Evolutionary conservation across 2,797 vertebrate species (phyloP).

Genomic region (Eupleurogrammus muticus): DNA sequence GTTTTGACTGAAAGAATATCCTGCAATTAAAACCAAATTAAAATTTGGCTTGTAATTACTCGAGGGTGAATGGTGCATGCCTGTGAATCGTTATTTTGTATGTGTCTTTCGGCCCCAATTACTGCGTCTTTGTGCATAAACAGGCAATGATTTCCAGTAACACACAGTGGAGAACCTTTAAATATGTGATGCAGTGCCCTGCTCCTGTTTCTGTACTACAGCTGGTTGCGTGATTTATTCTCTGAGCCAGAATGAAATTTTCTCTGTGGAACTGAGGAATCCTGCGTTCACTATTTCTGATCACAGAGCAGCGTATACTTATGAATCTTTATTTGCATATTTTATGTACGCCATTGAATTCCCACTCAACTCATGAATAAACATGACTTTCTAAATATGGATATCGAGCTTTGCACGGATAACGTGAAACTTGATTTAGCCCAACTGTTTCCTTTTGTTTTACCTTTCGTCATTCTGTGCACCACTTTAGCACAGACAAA

Average conservation of each 20-base stretch:
- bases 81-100: neutral
- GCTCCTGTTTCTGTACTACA: slow-evolving; percentile 5
- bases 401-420: neutral
- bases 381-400: slow-evolving; percentile 2
- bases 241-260: slow-evolving; percentile 16
- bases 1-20: slow-evolving; percentile 15
- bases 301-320: neutral
- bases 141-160: neutral
- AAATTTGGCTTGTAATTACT: slow-evolving; percentile 13
- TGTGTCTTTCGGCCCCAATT: neutral
- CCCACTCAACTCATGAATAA: slow-evolving; percentile 23
- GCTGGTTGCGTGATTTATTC: neutral
- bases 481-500: too few relatives aligned
- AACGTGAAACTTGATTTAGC: neutral
- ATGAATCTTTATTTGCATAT: neutral
- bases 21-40: slow-evolving; percentile 31
- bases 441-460: neutral
- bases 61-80: slow-evolving; percentile 1
- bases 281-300: neutral
- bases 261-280: neutral
- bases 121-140: neutral
- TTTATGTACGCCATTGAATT: slow-evolving; percentile 21
- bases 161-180: neutral
- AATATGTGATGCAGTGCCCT: neutral
- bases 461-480: too few relatives aligned